These are phyloP conservation scores for Potorous gilbertii DNA, from an alignment of 2,797 vertebrate genomes.

Conservation along the genomic window DNA sequence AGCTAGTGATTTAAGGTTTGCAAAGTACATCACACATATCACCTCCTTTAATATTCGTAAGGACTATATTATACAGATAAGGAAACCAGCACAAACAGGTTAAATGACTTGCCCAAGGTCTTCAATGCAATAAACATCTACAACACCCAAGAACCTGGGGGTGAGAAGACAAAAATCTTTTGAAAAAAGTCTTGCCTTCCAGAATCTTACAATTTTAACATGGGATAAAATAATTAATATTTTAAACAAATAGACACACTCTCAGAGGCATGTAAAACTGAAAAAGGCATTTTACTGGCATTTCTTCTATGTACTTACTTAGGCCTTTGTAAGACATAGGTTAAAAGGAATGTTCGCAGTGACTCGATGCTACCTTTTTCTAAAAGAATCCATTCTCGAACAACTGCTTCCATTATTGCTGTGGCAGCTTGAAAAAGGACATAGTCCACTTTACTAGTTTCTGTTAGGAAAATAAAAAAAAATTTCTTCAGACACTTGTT, in stretches of 20 bases:
- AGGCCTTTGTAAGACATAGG: constrained; percentile 98
- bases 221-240: neutral
- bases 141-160: neutral
- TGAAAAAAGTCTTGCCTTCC: neutral
- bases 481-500: constrained; percentile 18
- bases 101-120: neutral
- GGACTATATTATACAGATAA: neutral
- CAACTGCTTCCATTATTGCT: constrained; percentile 98
- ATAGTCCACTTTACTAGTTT: constrained; percentile 99
- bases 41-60: neutral
- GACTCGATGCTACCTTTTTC: constrained; percentile 98
- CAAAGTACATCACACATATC: neutral
- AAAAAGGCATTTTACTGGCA: neutral
- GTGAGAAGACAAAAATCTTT: neutral
- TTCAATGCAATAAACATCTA: neutral
- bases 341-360: constrained; percentile 97
- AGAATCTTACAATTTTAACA: neutral
- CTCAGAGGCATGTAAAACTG: neutral
- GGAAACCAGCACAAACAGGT: neutral
- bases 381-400: constrained; percentile 98
- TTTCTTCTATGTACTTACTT: constrained; percentile 89
- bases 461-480: constrained; percentile 84
- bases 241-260: constrained; percentile 6
- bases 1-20: neutral
- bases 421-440: constrained; percentile 99